Evolutionary conservation across 2,888 invertebrate species (phyloP).

Genomic region (Lumbricus terrestris): DNA sequence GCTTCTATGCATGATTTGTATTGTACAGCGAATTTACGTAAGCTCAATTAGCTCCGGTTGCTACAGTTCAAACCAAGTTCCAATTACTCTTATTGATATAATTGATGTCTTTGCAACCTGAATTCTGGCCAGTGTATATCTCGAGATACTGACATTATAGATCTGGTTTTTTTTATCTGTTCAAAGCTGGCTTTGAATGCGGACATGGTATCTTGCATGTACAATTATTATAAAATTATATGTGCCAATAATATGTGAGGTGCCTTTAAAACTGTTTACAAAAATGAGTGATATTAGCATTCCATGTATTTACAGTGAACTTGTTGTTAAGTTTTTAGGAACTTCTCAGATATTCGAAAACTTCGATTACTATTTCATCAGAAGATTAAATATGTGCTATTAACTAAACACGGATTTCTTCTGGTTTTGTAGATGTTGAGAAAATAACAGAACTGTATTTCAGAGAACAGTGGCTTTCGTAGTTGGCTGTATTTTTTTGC

Average conservation of each 20-base stretch:
- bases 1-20: not conserved
- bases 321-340: too few species aligned
- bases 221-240: not conserved
- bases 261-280: not conserved
- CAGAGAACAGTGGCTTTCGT: too few species aligned
- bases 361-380: not conserved
- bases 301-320: too few species aligned
- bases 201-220: not conserved
- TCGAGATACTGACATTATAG: not conserved
- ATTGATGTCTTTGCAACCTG: not conserved
- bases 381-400: not conserved
- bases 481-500: too few species aligned
- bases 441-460: too few species aligned
- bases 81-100: not conserved
- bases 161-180: not conserved
- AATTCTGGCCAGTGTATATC: not conserved
- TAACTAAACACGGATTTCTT: not conserved
- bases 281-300: too few species aligned
- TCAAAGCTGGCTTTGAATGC: not conserved
- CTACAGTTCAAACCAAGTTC: too few species aligned
- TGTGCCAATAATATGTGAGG: not conserved
- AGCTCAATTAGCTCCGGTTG: not conserved
- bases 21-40: not conserved
- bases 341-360: too few species aligned
- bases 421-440: not conserved